A percentile compares a stretch with the other conserved stretches of the same genome.
phyloP scores from a whole-genome alignment of 2,888 invertebrate species.

The Cremastinae sp. region DNA sequence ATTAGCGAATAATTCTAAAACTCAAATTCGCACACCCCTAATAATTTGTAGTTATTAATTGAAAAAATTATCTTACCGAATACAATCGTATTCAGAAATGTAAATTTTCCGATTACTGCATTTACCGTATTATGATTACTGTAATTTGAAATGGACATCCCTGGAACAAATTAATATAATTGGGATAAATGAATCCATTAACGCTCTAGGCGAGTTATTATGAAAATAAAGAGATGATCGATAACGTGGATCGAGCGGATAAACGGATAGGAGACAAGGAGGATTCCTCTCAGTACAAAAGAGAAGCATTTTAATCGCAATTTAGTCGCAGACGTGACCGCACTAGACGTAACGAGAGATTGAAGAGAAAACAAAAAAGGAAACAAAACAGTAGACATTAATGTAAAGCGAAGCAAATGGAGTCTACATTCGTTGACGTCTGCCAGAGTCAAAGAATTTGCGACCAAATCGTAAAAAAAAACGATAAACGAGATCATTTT shows the following conservation, averaged over 20 bases:
- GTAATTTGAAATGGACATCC: too few species aligned
- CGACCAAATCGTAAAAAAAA: conserved; percentile 31
- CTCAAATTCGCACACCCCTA: too few species aligned
- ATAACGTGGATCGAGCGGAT: conserved; percentile 54
- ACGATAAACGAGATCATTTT: conserved; percentile 58
- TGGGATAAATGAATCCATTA: conserved; percentile 45
- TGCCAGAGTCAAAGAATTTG: conserved; percentile 41
- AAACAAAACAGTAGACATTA: neutral
- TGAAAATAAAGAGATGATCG: conserved; percentile 38
- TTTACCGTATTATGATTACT: too few species aligned
- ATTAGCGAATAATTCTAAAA: too few species aligned
- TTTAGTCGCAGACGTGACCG: conserved; percentile 47
- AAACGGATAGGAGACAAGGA: conserved; percentile 24
- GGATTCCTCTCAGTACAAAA: conserved; percentile 52
- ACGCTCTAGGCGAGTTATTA: conserved; percentile 54
- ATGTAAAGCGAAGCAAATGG: neutral
- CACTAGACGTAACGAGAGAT: conserved; percentile 36
- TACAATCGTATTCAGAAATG: too few species aligned
- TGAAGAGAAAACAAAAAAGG: conserved; percentile 5
- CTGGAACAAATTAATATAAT: conserved; percentile 36
- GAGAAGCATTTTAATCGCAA: conserved; percentile 52
- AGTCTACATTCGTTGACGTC: conserved; percentile 29
- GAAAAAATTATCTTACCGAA: conserved; percentile 36
- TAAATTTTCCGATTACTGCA: too few species aligned
- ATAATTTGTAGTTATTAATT: too few species aligned